phyloP scores from a whole-genome alignment of 2,113 vertebrate species.

The Sialia sialis region DNA sequence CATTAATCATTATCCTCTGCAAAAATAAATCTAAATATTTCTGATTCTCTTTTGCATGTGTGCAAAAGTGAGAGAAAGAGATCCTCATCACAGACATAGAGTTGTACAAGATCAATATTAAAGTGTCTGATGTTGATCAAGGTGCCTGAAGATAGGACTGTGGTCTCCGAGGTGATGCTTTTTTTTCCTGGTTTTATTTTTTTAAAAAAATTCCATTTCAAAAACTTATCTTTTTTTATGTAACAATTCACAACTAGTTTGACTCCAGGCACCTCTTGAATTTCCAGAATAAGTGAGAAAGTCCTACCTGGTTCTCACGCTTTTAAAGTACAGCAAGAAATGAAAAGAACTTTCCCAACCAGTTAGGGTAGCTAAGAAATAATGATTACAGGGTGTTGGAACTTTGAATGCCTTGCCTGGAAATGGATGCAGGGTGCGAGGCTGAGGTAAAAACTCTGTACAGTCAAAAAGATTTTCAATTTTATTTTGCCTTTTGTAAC shows the following conservation, averaged over 20 bases:
- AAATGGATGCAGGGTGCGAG: rapidly evolving
- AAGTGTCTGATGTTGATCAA: not conserved
- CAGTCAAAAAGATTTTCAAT: not conserved
- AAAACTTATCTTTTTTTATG: not conserved
- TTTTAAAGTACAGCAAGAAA: not conserved
- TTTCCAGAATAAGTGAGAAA: not conserved
- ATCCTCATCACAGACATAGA: not conserved
- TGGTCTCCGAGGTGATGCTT: not conserved
- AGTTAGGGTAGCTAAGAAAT: not conserved
- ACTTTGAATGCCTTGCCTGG: not conserved
- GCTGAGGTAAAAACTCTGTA: not conserved
- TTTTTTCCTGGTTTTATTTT: not conserved
- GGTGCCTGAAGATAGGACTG: not conserved
- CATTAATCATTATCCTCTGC: not conserved
- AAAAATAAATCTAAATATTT: not conserved
- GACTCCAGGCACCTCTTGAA: not conserved
- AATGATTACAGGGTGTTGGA: not conserved
- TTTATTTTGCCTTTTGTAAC: not conserved
- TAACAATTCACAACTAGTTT: not conserved
- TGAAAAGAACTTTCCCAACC: not conserved
- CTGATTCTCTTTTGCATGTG: not conserved
- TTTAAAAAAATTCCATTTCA: not conserved
- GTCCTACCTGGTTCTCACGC: not conserved
- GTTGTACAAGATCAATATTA: not conserved
- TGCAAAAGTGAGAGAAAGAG: not conserved